phyloP scores from a whole-genome alignment of 2,888 invertebrate genomes.

The Phlogophora meticulosa region DNA sequence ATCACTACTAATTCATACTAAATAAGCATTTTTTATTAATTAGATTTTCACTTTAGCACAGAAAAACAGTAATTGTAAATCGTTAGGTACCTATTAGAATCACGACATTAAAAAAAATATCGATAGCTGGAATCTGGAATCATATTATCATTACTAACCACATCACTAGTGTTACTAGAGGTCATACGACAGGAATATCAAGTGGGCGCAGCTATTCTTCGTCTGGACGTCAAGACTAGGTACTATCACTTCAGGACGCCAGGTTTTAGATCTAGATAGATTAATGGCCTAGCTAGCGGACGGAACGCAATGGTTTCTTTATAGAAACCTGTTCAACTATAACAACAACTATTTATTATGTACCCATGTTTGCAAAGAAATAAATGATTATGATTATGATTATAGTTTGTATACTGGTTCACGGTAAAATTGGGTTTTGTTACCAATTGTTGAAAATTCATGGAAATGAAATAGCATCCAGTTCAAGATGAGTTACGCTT shows the following conservation, averaged over 20 bases:
- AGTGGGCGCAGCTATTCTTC: slow-evolving; percentile 51
- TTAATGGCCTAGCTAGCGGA: slow-evolving; percentile 17
- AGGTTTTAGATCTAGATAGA: slow-evolving; percentile 25
- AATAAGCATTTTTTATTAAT: too few species aligned
- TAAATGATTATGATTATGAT: too few species aligned
- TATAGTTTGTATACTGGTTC: background rate
- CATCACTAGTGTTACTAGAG: slow-evolving; percentile 40
- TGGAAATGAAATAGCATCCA: background rate
- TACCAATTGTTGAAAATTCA: background rate
- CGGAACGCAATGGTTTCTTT: background rate
- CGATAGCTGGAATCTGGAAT: slow-evolving; percentile 22
- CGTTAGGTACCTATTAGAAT: background rate
- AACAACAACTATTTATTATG: too few species aligned
- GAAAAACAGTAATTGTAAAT: background rate
- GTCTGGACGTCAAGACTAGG: slow-evolving; percentile 37
- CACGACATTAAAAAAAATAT: background rate
- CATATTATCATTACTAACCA: background rate
- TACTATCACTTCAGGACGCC: slow-evolving; percentile 25
- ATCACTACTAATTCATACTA: background rate
- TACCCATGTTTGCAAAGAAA: too few species aligned
- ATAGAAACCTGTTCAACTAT: background rate
- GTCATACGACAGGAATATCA: slow-evolving; percentile 58
- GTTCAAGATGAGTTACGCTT: background rate
- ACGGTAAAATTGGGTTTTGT: background rate
- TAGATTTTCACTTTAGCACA: background rate